A percentile compares a stretch with the other conserved stretches of the same genome.
Evolutionary conservation across 2,113 vertebrate genomes (phyloP).

Genomic region (Pseudorectes ferrugineus): DNA sequence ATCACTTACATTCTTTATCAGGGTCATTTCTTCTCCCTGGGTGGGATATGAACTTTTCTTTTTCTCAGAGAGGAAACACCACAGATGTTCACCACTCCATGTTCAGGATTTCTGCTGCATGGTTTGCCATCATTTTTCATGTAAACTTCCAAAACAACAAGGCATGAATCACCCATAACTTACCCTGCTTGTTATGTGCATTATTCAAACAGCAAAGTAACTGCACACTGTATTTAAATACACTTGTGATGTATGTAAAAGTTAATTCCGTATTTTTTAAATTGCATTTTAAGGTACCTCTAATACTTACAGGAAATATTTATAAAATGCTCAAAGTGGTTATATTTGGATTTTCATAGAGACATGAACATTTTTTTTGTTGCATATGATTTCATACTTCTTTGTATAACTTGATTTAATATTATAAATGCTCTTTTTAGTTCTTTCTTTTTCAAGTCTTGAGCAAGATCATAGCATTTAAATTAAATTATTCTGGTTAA

Average conservation of each 20-base stretch:
- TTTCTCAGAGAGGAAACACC: slow-evolving; percentile 60
- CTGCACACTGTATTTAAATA: not conserved
- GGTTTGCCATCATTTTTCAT: not conserved
- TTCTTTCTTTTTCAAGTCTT: not conserved
- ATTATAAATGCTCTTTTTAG: not conserved
- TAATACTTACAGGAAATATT: not conserved
- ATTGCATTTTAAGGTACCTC: not conserved
- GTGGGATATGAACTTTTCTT: slow-evolving; percentile 74
- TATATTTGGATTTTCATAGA: not conserved
- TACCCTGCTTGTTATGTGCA: not conserved
- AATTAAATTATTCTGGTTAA: not conserved
- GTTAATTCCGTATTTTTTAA: not conserved
- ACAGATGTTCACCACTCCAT: slow-evolving; percentile 74
- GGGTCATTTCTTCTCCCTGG: slow-evolving; percentile 77
- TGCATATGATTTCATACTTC: not conserved
- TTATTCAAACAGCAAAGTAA: not conserved
- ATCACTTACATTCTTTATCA: slow-evolving; percentile 75
- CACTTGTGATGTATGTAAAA: not conserved
- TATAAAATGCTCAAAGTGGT: not conserved
- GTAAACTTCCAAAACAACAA: not conserved
- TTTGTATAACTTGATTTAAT: not conserved
- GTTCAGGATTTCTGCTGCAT: not conserved
- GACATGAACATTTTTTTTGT: not conserved
- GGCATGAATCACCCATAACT: not conserved
- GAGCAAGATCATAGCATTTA: not conserved